phyloP scores from a whole-genome alignment of 2,797 vertebrate species.

The Tokudaia tokunoshimensis region DNA sequence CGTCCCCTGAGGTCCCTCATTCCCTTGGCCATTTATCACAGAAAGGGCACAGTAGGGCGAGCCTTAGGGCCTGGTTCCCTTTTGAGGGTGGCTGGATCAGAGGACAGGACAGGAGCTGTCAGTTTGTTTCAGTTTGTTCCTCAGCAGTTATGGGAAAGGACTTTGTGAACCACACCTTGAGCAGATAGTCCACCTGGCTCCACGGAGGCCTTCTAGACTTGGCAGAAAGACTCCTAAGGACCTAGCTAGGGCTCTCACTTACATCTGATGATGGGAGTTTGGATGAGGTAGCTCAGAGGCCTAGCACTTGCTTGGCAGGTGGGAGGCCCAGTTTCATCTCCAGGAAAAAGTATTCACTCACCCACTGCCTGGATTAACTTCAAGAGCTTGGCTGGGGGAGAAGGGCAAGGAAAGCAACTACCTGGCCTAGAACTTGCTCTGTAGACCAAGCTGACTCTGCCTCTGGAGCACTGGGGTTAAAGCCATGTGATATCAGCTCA shows the following conservation, averaged over 20 bases:
- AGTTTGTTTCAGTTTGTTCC: neutral
- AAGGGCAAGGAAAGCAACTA: too few relatives aligned
- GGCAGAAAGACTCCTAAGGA: neutral
- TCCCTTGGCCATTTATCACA: neutral
- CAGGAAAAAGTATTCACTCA: neutral
- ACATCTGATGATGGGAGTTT: neutral
- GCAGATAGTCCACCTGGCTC: neutral
- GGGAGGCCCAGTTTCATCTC: neutral
- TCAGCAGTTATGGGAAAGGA: neutral
- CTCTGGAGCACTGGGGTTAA: neutral
- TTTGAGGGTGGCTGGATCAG: neutral
- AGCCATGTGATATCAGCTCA: neutral
- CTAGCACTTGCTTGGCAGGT: neutral
- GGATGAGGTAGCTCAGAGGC: neutral
- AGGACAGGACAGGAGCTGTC: neutral
- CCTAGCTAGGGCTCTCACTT: neutral
- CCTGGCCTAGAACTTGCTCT: neutral
- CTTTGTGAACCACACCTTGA: neutral
- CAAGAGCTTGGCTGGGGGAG: neutral
- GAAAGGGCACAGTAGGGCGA: neutral
- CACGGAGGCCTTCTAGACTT: neutral
- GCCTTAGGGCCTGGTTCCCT: neutral
- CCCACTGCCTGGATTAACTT: neutral
- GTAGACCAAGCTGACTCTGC: neutral
- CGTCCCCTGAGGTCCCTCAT: neutral